Evolutionary conservation across 1,140 invertebrate genomes (phyloP), one percentile per base, ranked within the genome.

Genomic region (Drosophila lacteicornis): DNA sequence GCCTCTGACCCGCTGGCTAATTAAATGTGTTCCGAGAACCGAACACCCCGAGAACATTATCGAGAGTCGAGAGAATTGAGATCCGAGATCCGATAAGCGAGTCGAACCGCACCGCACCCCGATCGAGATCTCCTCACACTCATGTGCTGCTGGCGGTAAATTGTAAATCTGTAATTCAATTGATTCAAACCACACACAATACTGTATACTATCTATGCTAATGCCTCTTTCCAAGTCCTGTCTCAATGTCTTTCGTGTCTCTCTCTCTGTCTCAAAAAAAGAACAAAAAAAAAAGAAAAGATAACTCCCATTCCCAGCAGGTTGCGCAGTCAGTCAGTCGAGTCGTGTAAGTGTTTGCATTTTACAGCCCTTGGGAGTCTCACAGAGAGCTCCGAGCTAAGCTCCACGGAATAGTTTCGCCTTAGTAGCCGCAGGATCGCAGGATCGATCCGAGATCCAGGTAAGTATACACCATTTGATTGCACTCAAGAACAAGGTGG

Each of bases 281-380:
- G 22, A 6, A 27, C 4, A 27, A 27, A 17, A 70, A 19, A 19
- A 19, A 19, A 19, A 65, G 49, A 47, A 74, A 76, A 76, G 55
- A 67, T 67, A 67, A 27, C 47, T 55, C 33, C 63, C 63, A 77
- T 57, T 60, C 75, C 65, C 63, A 78, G 75, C 73, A 77, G 75
- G 75, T 78, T 78, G 75, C 74, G 63, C 75, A 78, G 75, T 78
- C 74, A 40, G 59, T 56, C 53, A 56, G 53, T 56, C 53, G 53
- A 56, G 53, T 76, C 60, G 75, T 73, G 68, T 78, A 78, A 78
- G 75, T 78, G 63, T 78, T 78, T 78, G 50, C 75, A 78, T 78
- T 78, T 78, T 78, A 78, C 75, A 78, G 75, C 40, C 75, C 75
- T 78, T 78, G 75, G 57, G 50, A 22, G 69, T 58, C 42, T 70